Percentiles rank a stretch among this genome's conserved stretches.
phyloP scores from a whole-genome alignment of 2,113 vertebrate species.

The Caloenas nicobarica region DNA sequence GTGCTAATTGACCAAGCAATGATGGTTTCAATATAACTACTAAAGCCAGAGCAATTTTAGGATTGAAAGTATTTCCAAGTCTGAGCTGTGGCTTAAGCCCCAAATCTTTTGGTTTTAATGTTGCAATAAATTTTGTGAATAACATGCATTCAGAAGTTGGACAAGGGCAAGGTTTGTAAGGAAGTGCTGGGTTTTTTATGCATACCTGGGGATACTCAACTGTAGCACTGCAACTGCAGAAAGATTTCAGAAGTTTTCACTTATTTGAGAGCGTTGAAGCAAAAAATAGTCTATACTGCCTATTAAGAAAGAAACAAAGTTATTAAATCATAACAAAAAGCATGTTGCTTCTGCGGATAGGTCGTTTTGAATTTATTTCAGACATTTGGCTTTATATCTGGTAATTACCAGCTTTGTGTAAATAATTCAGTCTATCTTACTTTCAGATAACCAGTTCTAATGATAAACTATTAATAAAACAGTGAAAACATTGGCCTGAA shows the following conservation, averaged over 20 bases:
- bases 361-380: neutral
- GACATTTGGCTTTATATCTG: neutral
- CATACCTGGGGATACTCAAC: neutral
- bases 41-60: neutral
- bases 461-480: slow-evolving; percentile 38
- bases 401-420: neutral
- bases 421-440: neutral
- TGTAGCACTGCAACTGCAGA: neutral
- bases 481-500: slow-evolving; percentile 27
- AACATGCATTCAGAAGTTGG: slow-evolving; percentile 3
- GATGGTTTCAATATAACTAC: neutral
- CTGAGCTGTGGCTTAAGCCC: neutral
- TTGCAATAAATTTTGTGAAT: neutral
- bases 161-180: neutral
- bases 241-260: neutral
- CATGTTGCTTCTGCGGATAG: neutral
- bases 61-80: neutral
- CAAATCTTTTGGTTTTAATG: neutral
- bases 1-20: neutral
- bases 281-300: neutral
- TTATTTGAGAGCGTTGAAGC: neutral
- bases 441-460: slow-evolving; percentile 19
- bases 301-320: neutral
- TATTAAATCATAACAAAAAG: neutral
- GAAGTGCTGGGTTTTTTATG: neutral